phyloP scores from a whole-genome alignment of 1,140 invertebrate species.

The Apocrypta bakeri region DNA sequence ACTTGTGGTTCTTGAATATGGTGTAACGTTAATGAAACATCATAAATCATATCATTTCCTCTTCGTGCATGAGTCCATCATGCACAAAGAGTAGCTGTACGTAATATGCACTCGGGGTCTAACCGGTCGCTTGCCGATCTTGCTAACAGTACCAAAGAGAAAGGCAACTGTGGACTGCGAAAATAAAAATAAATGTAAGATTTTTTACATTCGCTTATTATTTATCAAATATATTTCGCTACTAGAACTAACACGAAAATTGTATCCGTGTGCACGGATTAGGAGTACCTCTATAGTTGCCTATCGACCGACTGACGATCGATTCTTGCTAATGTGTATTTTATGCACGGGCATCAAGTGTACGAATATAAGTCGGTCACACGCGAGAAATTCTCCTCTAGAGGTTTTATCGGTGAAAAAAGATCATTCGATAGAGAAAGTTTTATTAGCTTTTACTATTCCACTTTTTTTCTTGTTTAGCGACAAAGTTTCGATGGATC shows the following conservation, averaged over 20 bases:
- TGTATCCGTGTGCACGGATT: no score
- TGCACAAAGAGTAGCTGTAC: neutral
- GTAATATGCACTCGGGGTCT: neutral
- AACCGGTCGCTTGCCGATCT: neutral
- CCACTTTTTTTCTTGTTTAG: neutral
- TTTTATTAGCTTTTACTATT: neutral
- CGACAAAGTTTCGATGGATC: neutral
- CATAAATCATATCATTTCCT: conserved; percentile 21
- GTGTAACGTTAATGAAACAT: conserved; percentile 26
- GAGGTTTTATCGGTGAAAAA: neutral
- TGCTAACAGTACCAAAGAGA: conserved; percentile 9
- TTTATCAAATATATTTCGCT: neutral
- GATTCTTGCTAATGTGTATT: neutral
- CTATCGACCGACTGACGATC: neutral
- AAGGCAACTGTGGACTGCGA: neutral
- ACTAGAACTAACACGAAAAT: no score
- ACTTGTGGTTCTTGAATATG: neutral
- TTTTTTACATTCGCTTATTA: neutral
- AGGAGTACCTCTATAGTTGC: neutral
- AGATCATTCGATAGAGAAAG: neutral
- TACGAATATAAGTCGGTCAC: neutral
- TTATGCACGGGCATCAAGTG: neutral
- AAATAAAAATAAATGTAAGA: neutral
- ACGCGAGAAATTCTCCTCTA: neutral
- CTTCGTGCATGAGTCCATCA: conserved; percentile 29